Evolutionary conservation across 2,888 invertebrate genomes (phyloP).

Genomic region (Erebia epiphron): DNA sequence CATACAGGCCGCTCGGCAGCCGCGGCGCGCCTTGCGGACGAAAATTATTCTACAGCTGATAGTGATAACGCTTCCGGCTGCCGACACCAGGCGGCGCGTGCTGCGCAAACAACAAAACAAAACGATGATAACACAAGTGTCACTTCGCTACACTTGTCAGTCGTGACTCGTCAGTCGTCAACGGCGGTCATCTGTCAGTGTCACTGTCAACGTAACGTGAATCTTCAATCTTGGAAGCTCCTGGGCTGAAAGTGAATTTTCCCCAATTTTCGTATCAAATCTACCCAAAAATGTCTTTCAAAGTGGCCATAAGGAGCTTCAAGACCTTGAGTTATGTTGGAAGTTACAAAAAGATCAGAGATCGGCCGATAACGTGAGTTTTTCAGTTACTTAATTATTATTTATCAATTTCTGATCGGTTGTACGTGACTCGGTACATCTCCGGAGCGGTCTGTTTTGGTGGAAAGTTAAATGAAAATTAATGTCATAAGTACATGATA

Average conservation of each 20-base stretch:
- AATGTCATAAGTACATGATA: background rate
- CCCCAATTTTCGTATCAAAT: slow-evolving; percentile 33
- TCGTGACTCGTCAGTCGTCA: slow-evolving; percentile 26
- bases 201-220: slow-evolving; percentile 14
- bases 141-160: slow-evolving; percentile 19
- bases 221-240: background rate
- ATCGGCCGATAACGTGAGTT: slow-evolving; percentile 68
- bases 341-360: slow-evolving; percentile 66
- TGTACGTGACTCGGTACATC: slow-evolving; percentile 19
- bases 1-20: slow-evolving; percentile 47
- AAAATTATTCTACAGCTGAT: slow-evolving; percentile 74
- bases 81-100: slow-evolving; percentile 58
- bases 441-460: background rate
- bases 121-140: slow-evolving; percentile 47
- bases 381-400: slow-evolving; percentile 20
- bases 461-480: slow-evolving; percentile 1
- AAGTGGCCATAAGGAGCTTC: slow-evolving; percentile 63
- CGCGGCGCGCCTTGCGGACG: slow-evolving; percentile 67
- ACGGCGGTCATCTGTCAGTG: slow-evolving; percentile 14
- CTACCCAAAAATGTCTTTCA: slow-evolving; percentile 71
- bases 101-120: slow-evolving; percentile 47
- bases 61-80: slow-evolving; percentile 62
- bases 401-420: background rate
- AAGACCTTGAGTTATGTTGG: slow-evolving; percentile 69
- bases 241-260: background rate